phyloP scores from a whole-genome alignment of 1,140 invertebrate species.

The Achatina immaculata region DNA sequence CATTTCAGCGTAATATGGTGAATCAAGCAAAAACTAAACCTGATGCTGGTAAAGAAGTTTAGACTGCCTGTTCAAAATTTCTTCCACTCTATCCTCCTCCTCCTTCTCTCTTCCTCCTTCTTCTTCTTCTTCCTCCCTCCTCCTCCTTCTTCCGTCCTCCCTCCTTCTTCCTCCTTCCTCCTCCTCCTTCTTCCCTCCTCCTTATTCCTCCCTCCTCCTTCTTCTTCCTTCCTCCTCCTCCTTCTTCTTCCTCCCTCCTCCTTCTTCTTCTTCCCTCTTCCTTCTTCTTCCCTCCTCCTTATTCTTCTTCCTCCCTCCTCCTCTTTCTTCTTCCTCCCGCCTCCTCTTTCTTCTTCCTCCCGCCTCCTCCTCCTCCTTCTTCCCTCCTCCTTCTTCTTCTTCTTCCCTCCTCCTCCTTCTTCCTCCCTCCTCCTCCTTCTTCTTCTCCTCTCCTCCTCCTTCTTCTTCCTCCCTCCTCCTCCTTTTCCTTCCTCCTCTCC shows the following conservation, averaged over 20 bases:
- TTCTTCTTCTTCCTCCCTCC: constrained; percentile 12
- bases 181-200: background rate
- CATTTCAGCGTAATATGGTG: no score
- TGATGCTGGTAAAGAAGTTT: no score
- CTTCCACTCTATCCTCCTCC: background rate
- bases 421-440: background rate
- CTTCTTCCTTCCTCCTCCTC: background rate
- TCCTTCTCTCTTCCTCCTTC: background rate
- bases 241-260: background rate
- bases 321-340: background rate
- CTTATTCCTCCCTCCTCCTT: constrained; percentile 14
- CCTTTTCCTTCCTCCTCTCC: background rate
- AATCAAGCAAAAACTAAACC: no score
- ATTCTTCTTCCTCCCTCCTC: background rate
- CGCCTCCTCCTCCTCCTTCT: background rate
- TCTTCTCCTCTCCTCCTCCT: background rate
- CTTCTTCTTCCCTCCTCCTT: background rate
- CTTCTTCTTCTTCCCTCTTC: background rate
- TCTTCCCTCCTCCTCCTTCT: background rate
- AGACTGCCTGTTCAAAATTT: background rate
- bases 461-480: background rate
- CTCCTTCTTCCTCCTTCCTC: constrained; percentile 7
- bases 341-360: background rate
- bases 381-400: background rate
- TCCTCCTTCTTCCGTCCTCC: background rate